phyloP scores from a whole-genome alignment of 2,888 invertebrate species.

The Eucriotettix oculatus region DNA sequence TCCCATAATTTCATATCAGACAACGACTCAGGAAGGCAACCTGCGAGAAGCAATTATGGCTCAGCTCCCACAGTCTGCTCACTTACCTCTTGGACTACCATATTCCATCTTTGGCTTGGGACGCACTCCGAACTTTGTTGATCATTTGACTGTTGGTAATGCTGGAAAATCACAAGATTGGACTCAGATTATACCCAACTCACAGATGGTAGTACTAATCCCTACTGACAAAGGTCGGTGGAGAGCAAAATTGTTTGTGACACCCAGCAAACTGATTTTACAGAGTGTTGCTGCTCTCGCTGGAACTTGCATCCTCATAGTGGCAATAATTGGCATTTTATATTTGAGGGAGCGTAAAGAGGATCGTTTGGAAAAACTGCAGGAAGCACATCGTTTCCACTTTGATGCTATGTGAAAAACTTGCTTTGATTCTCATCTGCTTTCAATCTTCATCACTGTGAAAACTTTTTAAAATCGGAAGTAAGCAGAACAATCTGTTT shows the following conservation, averaged over 20 bases:
- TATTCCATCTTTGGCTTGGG: constrained; percentile 96
- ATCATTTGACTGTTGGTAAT: constrained; percentile 60
- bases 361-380: constrained; percentile 59
- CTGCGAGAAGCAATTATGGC: constrained; percentile 64
- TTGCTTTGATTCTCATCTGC: no score
- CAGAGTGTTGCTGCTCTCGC: constrained; percentile 78
- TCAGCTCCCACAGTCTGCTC: constrained; percentile 82
- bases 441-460: no score
- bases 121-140: constrained; percentile 93
- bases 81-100: constrained; percentile 84
- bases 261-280: constrained; percentile 84
- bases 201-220: constrained; percentile 92
- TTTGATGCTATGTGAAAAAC: constrained; percentile 60
- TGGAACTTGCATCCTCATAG: constrained; percentile 71
- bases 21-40: constrained; percentile 75
- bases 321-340: constrained; percentile 65
- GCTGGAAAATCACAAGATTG: constrained; percentile 44
- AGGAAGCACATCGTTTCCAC: constrained; percentile 69
- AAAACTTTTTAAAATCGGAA: no score
- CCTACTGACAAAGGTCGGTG: constrained; percentile 53
- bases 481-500: no score
- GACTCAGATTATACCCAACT: constrained; percentile 92
- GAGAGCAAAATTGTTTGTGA: constrained; percentile 85
- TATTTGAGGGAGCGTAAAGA: constrained; percentile 82
- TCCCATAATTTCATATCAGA: constrained; percentile 70